Evolutionary conservation across 2,888 invertebrate genomes (phyloP).

Genomic region (Carterocephalus palaemon): DNA sequence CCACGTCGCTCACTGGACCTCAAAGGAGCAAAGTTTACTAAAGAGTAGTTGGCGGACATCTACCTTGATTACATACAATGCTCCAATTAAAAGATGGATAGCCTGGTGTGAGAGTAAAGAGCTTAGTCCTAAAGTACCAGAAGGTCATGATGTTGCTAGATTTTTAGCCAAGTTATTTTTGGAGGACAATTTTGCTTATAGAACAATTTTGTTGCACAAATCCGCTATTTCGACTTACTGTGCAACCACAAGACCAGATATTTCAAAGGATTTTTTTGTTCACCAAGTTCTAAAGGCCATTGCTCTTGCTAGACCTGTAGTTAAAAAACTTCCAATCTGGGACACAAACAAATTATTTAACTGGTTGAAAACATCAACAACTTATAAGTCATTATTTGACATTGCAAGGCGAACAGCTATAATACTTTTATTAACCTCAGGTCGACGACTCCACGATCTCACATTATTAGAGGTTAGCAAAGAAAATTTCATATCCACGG

Average conservation of each 20-base stretch:
- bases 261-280: conserved; percentile 9
- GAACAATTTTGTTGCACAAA: not conserved
- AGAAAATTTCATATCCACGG: not conserved
- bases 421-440: not conserved
- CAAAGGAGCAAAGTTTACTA: conserved; percentile 25
- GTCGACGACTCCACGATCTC: not conserved
- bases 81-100: conserved; percentile 25
- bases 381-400: not conserved
- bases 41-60: too few species aligned
- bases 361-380: not conserved
- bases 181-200: not conserved
- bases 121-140: conserved; percentile 6
- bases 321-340: conserved; percentile 1
- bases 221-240: not conserved
- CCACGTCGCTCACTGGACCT: conserved; percentile 25
- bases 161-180: conserved; percentile 14
- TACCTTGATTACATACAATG: conserved; percentile 30
- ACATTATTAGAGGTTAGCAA: not conserved
- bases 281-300: conserved; percentile 6
- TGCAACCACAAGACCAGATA: not conserved
- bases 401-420: not conserved
- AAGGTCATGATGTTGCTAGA: conserved; percentile 1
- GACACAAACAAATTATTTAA: conserved; percentile 9
- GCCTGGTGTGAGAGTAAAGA: conserved; percentile 18
- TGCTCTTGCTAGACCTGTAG: not conserved